Percentiles rank a stretch among this genome's conserved stretches.
Conservation (phyloP, 2,888 invertebrate species). For the Cloeon dipterum region DNA sequence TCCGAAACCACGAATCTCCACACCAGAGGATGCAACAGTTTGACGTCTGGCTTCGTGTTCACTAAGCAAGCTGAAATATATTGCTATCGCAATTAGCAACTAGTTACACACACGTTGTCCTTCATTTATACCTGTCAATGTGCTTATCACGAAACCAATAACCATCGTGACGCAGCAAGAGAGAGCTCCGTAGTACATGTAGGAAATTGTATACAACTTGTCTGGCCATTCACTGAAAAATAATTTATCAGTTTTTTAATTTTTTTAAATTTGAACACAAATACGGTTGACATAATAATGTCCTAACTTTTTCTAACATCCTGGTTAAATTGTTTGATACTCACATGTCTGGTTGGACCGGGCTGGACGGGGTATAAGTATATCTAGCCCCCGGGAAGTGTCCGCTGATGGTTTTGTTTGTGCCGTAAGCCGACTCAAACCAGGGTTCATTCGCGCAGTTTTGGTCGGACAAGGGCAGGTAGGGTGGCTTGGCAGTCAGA, state of each 20-base stretch:
- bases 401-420: too few species aligned
- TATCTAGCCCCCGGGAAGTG: too few species aligned
- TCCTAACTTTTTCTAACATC: too few species aligned
- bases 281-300: too few species aligned
- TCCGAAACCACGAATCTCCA: too few species aligned
- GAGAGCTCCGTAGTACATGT: slow-evolving; percentile 1
- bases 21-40: background rate
- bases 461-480: slow-evolving; percentile 6
- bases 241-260: background rate
- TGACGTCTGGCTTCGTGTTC: background rate
- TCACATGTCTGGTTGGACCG: too few species aligned
- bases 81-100: too few species aligned
- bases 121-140: background rate
- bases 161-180: slow-evolving; percentile 1
- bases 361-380: too few species aligned
- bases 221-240: background rate
- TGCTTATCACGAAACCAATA: background rate
- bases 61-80: background rate
- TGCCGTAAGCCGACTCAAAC: too few species aligned
- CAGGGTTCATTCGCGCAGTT: slow-evolving; percentile 5
- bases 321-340: too few species aligned
- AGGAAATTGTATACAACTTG: slow-evolving; percentile 1
- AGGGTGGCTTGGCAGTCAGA: slow-evolving; percentile 4
- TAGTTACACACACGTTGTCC: too few species aligned
- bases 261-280: too few species aligned